Base-by-base conservation (phyloP, 2,797 vertebrate species). In the Myripristis murdjan region DNA sequence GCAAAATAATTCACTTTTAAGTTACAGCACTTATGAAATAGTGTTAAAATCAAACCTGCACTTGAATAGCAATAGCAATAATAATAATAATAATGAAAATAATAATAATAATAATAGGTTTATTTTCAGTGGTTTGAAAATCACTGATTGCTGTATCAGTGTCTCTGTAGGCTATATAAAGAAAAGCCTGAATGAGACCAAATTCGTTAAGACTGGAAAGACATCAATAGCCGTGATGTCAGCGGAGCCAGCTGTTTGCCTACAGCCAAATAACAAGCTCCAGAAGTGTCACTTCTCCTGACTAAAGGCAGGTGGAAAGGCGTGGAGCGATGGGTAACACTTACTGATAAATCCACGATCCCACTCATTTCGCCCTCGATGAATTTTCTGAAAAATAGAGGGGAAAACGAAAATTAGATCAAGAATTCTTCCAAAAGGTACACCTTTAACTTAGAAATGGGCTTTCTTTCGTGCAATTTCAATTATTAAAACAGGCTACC, bases 311-410 rank as follows among this genome's bases (percentile, higher is more conserved):
- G 79, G 79, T 79, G 78, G 39, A 73, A 2, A 71, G 20, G 48
- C 49, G 70, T 55, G 76, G 57, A 64, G 59, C 47, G 63, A 70
- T 61, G 76, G 48, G 26, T 1, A 57, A 78, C 77, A 90, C 87
- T 91, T 88, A 89, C 88, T 80, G 73, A 70, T 35, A 76, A 67
- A 71, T 84, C 84, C 84, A 64, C 46, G 71, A 57, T 68, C 33
- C 47, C 62, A 60, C 58, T 80, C 71, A 48, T 46, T 55, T 65
- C 60, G 73, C 80, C 22, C 63, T 57, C 70, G 76, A 51, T 1
- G 85, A 70, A 39, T 6, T 26, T 46, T 73, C 86, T 87, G 84
- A 35, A 85, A 87, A 76, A 69, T 6, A 70, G 52, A 48, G 12
- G 41, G 57, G 44, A 20, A 84, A 70, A 47, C 24, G 28, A 47